phyloP scores from a whole-genome alignment of 2,113 vertebrate species.

The Monarcha castaneiventris region DNA sequence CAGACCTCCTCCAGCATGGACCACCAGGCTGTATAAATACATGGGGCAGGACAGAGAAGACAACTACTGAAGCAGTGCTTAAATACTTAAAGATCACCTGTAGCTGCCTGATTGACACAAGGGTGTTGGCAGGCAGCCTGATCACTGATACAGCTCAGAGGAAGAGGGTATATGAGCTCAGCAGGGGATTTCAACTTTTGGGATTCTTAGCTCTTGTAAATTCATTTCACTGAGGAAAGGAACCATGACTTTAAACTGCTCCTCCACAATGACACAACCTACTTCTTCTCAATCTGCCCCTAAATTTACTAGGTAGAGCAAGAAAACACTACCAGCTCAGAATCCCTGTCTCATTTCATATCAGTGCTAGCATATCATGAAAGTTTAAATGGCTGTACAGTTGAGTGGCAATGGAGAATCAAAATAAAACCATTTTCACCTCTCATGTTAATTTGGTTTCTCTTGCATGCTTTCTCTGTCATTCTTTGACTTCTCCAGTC shows the following conservation, averaged over 20 bases:
- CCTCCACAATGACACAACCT: neutral
- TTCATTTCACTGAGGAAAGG: neutral
- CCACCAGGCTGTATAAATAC: neutral
- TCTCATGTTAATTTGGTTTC: neutral
- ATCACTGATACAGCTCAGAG: neutral
- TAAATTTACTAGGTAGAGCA: neutral
- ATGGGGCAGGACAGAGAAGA: neutral
- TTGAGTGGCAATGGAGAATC: neutral
- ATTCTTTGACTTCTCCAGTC: neutral
- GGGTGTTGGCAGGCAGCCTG: neutral
- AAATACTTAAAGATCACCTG: neutral
- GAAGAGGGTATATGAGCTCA: neutral
- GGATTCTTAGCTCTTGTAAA: neutral
- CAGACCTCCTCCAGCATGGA: neutral
- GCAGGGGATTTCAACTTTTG: neutral
- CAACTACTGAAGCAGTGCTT: neutral
- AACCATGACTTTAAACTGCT: neutral
- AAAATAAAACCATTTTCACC: constrained; percentile 1
- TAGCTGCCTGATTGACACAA: neutral
- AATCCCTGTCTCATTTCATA: neutral
- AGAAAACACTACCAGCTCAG: neutral
- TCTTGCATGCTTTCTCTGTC: neutral
- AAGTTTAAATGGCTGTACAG: neutral
- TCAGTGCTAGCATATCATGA: neutral
- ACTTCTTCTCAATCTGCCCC: neutral